These are phyloP conservation scores for Buphagus erythrorhynchus DNA, from an alignment of 2,797 vertebrate species.

Conservation along the genomic window DNA sequence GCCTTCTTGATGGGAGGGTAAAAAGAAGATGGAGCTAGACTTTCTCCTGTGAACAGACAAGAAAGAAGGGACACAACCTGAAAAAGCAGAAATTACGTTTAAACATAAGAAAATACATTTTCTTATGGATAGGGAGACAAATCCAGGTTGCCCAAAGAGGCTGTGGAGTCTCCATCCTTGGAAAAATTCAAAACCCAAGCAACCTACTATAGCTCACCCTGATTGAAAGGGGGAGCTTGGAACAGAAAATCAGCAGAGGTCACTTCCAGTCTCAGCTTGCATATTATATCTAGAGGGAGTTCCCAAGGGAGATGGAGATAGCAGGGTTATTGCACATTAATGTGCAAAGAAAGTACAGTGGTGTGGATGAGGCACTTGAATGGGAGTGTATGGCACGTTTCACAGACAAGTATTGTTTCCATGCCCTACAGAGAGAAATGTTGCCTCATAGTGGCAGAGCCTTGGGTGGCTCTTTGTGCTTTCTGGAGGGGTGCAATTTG, in stretches of 20 bases:
- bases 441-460: not conserved
- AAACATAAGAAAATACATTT: not conserved
- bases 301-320: not conserved
- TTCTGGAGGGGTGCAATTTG: not conserved
- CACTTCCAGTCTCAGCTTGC: not conserved
- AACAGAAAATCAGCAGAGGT: not conserved
- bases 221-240: not conserved
- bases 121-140: not conserved
- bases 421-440: accelerated
- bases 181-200: not conserved
- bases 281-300: not conserved
- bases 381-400: not conserved
- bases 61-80: not conserved
- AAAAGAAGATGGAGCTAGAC: not conserved
- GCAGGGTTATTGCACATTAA: not conserved
- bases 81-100: not conserved
- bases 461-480: not conserved
- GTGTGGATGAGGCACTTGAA: not conserved
- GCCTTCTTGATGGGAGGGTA: not conserved
- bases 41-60: not conserved
- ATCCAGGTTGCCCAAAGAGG: not conserved
- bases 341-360: not conserved
- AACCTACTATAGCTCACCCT: not conserved
- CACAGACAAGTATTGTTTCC: not conserved
- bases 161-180: not conserved